A percentile compares a stretch with the other conserved stretches of the same genome.
These are phyloP conservation scores for Spermophilus dauricus DNA, from an alignment of 2,113 vertebrate species.

Conservation along the genomic window DNA sequence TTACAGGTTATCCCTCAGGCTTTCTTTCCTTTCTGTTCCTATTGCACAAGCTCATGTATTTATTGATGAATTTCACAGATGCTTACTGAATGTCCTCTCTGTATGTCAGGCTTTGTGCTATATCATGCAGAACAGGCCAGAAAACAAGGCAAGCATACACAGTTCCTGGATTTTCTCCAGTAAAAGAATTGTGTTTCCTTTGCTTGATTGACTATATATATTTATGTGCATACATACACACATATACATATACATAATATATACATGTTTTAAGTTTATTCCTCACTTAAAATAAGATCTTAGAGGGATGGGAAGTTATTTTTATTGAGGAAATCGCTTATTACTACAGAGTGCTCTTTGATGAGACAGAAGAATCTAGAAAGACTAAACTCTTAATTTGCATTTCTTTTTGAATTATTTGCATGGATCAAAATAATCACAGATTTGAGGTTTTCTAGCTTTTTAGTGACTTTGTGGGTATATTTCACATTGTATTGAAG, in stretches of 20 bases:
- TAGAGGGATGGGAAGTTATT: background rate
- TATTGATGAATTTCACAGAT: background rate
- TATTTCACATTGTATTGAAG: background rate
- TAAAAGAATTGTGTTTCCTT: background rate
- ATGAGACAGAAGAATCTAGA: conserved; percentile 1
- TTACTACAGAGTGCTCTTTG: background rate
- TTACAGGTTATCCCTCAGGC: background rate
- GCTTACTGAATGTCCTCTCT: background rate
- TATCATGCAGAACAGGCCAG: background rate
- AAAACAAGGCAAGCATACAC: background rate
- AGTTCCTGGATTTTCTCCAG: background rate
- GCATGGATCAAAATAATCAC: background rate
- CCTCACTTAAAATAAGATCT: background rate
- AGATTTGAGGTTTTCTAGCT: background rate
- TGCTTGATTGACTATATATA: background rate
- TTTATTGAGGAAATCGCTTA: background rate
- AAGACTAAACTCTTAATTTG: background rate
- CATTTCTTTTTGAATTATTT: conserved; percentile 39
- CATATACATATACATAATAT: background rate
- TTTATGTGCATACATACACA: background rate
- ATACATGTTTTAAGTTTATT: background rate
- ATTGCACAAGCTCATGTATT: background rate
- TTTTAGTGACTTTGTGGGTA: background rate
- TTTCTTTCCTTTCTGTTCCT: background rate
- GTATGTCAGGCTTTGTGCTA: background rate